phyloP scores from a whole-genome alignment of 2,888 invertebrate genomes.

The Allygus modestus region DNA sequence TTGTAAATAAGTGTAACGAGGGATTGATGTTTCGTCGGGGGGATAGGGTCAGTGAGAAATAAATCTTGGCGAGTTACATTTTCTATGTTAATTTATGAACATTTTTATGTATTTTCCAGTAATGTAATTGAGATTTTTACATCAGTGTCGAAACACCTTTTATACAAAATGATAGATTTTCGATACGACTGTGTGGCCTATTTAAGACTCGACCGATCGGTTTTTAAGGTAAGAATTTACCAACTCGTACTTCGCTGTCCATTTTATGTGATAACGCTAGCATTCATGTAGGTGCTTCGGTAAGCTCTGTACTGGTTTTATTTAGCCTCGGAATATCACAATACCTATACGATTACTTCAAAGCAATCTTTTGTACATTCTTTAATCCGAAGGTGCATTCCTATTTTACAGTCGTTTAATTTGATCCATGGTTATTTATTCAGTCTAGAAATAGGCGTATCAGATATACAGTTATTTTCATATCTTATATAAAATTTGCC shows the following conservation, averaged over 20 bases:
- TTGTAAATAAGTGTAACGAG: conserved; percentile 22
- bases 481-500: neutral
- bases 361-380: neutral
- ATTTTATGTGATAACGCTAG: conserved; percentile 42
- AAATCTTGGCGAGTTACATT: neutral
- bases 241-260: neutral
- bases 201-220: conserved; percentile 38
- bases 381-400: conserved; percentile 9
- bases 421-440: neutral
- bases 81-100: conserved; percentile 8
- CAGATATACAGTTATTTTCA: neutral
- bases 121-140: conserved; percentile 30
- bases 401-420: neutral
- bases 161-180: conserved; percentile 32
- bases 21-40: neutral
- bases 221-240: conserved; percentile 8
- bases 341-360: neutral
- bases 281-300: conserved; percentile 21
- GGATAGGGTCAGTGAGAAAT: neutral
- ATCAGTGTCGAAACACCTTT: conserved; percentile 13
- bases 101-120: conserved; percentile 21
- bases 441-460: neutral
- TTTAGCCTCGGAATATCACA: neutral
- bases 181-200: conserved; percentile 51
- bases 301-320: neutral